Percentiles rank a stretch among this genome's conserved stretches.
phyloP scores from a whole-genome alignment of 2,113 vertebrate species.

The Crocuta crocuta region DNA sequence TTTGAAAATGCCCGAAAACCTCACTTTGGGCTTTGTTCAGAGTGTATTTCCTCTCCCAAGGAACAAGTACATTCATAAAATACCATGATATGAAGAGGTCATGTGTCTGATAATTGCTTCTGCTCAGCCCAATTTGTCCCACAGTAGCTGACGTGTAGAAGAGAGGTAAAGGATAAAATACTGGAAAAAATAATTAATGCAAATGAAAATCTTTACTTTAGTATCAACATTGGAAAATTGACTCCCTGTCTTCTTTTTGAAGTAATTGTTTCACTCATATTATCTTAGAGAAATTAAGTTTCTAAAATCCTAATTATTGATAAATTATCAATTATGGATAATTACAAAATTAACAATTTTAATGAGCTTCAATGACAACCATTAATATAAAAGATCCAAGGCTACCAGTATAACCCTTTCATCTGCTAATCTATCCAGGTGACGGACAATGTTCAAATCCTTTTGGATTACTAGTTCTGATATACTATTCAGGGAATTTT shows the following conservation, averaged over 20 bases:
- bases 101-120: neutral
- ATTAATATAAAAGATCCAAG: neutral
- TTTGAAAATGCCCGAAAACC: neutral
- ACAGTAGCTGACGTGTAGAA: neutral
- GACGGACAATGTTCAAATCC: neutral
- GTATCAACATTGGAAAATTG: neutral
- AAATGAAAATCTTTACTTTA: neutral
- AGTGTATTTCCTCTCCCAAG: neutral
- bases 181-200: neutral
- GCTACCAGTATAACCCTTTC: neutral
- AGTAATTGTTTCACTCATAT: neutral
- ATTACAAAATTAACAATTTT: neutral
- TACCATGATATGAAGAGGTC: neutral
- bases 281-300: neutral
- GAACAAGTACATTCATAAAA: neutral
- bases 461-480: neutral
- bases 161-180: neutral
- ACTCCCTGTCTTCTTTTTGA: neutral
- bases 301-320: neutral
- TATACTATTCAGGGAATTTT: neutral
- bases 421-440: neutral
- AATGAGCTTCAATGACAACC: neutral
- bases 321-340: neutral
- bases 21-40: neutral
- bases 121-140: neutral